phyloP scores from a whole-genome alignment of 2,888 invertebrate genomes.

The Gonocerus acuteangulatus region DNA sequence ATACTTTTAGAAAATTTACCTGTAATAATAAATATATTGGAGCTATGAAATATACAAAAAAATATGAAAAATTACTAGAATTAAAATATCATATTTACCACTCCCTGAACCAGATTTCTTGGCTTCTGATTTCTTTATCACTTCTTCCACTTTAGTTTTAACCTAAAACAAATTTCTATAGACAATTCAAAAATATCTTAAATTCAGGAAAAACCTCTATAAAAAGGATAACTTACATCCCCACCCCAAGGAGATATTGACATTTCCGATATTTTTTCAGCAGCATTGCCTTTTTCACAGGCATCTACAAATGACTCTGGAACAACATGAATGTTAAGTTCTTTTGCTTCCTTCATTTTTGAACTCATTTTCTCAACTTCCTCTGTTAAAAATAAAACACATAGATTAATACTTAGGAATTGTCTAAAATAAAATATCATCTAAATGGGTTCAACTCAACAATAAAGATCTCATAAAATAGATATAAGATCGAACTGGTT shows the following conservation, averaged over 20 bases:
- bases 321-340: slow-evolving; percentile 69
- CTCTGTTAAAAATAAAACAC: slow-evolving; percentile 41
- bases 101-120: slow-evolving; percentile 31
- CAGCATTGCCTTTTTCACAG: slow-evolving; percentile 50
- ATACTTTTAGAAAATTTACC: slow-evolving; percentile 33
- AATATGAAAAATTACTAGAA: background rate
- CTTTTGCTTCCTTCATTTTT: slow-evolving; percentile 59
- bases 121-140: slow-evolving; percentile 28
- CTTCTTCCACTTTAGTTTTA: slow-evolving; percentile 25
- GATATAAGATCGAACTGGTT: too few relatives aligned
- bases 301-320: slow-evolving; percentile 65
- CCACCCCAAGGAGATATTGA: slow-evolving; percentile 76
- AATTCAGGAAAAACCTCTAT: background rate
- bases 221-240: slow-evolving; percentile 52
- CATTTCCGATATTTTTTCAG: slow-evolving; percentile 58
- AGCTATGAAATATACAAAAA: background rate
- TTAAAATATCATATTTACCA: slow-evolving; percentile 25
- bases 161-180: slow-evolving; percentile 21
- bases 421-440: background rate
- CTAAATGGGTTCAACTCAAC: background rate
- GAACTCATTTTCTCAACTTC: slow-evolving; percentile 60
- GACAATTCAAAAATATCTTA: background rate
- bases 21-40: slow-evolving; percentile 22
- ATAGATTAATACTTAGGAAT: background rate
- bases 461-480: too few relatives aligned